These are phyloP conservation scores for Crematogaster levior DNA, from an alignment of 2,888 invertebrate genomes.

Conservation along the genomic window DNA sequence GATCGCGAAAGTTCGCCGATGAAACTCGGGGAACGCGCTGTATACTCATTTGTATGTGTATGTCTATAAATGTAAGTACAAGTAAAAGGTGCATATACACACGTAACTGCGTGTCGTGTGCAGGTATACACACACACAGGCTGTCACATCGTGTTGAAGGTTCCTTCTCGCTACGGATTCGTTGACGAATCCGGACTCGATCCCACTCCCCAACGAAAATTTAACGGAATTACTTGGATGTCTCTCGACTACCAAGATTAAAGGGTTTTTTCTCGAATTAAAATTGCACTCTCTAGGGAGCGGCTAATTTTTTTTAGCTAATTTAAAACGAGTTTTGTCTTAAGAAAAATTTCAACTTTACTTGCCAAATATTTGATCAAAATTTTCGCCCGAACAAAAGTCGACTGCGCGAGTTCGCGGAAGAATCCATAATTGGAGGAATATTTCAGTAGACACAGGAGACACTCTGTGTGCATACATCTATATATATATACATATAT, in stretches of 20 bases:
- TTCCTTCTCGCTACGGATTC: neutral
- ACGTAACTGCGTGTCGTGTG: slow-evolving; percentile 36
- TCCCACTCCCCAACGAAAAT: neutral
- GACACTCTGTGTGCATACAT: slow-evolving; percentile 39
- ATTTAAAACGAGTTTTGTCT: slow-evolving; percentile 26
- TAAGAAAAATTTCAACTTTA: slow-evolving; percentile 23
- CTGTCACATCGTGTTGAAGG: neutral
- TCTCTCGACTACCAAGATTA: slow-evolving; percentile 1
- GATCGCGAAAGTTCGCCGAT: slow-evolving; percentile 23
- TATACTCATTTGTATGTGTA: slow-evolving; percentile 57
- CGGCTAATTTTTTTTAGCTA: slow-evolving; percentile 19
- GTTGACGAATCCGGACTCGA: neutral
- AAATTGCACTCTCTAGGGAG: neutral
- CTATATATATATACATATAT: slow-evolving; percentile 15
- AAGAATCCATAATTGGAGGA: neutral
- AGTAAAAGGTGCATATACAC: slow-evolving; percentile 49
- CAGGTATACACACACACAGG: slow-evolving; percentile 26
- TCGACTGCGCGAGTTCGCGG: slow-evolving; percentile 16
- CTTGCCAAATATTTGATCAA: slow-evolving; percentile 41
- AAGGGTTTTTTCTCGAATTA: neutral
- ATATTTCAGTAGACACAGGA: slow-evolving; percentile 13
- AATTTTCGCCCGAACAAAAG: slow-evolving; percentile 33
- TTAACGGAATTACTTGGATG: slow-evolving; percentile 24
- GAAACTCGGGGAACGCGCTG: slow-evolving; percentile 21
- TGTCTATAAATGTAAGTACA: slow-evolving; percentile 63